phyloP scores from a whole-genome alignment of 2,797 vertebrate species.

The Sardinella longiceps region DNA sequence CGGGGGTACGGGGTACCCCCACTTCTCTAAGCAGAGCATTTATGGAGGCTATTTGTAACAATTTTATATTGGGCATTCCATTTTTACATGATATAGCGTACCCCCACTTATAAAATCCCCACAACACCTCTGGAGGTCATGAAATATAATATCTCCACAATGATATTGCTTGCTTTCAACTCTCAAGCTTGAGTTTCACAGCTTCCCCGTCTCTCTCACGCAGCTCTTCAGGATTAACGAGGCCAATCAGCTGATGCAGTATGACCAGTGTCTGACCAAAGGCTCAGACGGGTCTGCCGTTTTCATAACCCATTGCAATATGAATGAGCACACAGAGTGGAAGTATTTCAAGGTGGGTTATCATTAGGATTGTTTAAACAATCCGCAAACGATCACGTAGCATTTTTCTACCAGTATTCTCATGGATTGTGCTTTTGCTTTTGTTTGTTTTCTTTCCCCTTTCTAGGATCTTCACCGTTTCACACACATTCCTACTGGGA shows the following conservation, averaged over 20 bases:
- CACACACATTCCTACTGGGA: slow-evolving; percentile 84
- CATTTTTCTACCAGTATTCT: neutral
- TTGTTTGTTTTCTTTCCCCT: neutral
- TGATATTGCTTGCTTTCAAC: no score
- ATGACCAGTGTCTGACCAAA: slow-evolving; percentile 93
- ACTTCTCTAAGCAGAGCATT: no score
- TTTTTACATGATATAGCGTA: no score
- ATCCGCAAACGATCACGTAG: neutral
- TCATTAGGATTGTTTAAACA: neutral
- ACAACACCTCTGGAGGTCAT: no score
- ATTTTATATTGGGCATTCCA: no score
- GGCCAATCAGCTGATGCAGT: slow-evolving; percentile 97
- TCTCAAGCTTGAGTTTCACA: neutral
- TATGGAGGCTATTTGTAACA: no score
- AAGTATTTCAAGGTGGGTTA: slow-evolving; percentile 92
- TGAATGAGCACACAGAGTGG: slow-evolving; percentile 92
- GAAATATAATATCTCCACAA: neutral
- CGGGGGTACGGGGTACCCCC: no score
- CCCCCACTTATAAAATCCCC: no score
- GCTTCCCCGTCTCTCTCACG: slow-evolving; percentile 40
- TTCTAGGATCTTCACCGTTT: slow-evolving; percentile 89
- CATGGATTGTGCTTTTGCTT: neutral
- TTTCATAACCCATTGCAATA: slow-evolving; percentile 90
- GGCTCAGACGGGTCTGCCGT: slow-evolving; percentile 84
- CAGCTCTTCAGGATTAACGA: slow-evolving; percentile 97